These are phyloP conservation scores for Psephotus haematonotus DNA, from an alignment of 2,113 vertebrate species.

Conservation along the genomic window DNA sequence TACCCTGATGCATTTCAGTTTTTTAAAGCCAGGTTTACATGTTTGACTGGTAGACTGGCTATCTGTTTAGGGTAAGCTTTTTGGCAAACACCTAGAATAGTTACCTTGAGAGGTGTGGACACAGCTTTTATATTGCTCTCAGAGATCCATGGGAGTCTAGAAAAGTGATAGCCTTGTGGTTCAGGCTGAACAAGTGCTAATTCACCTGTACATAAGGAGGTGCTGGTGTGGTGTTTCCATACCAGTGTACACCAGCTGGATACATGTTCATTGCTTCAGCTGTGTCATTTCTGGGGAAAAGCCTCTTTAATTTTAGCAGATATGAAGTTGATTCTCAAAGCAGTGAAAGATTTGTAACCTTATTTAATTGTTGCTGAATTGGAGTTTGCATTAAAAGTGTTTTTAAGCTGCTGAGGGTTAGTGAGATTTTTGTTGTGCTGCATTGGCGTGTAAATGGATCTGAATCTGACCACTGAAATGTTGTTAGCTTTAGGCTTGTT, in stretches of 20 bases:
- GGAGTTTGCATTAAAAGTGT: neutral
- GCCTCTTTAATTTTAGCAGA: neutral
- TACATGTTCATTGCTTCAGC: neutral
- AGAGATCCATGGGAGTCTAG: neutral
- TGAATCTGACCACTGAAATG: neutral
- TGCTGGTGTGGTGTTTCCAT: neutral
- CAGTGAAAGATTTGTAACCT: neutral
- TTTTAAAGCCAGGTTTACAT: neutral
- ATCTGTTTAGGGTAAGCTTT: neutral
- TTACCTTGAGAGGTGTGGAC: neutral
- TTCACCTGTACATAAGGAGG: neutral
- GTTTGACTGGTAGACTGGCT: neutral
- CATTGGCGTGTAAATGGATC: neutral
- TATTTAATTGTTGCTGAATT: neutral
- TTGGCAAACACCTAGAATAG: neutral
- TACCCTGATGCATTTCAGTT: neutral
- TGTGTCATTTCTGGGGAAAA: neutral
- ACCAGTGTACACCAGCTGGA: neutral
- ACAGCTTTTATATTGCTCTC: neutral
- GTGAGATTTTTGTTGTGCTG: neutral
- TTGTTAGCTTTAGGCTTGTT: neutral
- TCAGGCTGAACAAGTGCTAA: neutral
- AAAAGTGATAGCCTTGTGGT: neutral
- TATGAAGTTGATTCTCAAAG: neutral
- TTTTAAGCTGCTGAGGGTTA: neutral